A percentile compares a stretch with the other conserved stretches of the same genome.
Conservation (phyloP, 2,113 vertebrate species). For the Pelecanoides urinatrix region DNA sequence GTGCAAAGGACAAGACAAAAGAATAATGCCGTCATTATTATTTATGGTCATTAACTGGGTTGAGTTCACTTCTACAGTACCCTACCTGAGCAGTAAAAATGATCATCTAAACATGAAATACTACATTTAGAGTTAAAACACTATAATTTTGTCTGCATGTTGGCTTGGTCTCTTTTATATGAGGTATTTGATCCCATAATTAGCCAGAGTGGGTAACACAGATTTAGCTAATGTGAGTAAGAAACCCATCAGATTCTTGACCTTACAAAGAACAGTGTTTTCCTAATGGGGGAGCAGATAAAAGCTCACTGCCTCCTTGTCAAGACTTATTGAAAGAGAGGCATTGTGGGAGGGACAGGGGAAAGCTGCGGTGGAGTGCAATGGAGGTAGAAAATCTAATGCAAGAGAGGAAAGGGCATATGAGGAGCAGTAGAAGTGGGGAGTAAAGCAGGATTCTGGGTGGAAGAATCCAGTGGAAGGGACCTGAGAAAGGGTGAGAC, state of each 20-base stretch:
- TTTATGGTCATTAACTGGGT: conserved; percentile 88
- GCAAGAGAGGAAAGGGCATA: neutral
- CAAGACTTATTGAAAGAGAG: neutral
- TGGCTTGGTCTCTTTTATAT: neutral
- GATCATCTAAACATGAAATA: conserved; percentile 51
- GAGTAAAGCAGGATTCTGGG: neutral
- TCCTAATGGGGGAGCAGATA: neutral
- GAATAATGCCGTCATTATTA: conserved; percentile 83
- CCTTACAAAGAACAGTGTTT: neutral
- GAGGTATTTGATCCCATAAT: conserved; percentile 1
- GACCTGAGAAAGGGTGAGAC: neutral
- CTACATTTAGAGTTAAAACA: conserved; percentile 10
- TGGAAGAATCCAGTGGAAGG: neutral
- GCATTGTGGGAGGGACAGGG: neutral
- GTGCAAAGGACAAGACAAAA: conserved; percentile 86
- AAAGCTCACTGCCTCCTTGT: neutral
- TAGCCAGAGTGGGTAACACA: neutral
- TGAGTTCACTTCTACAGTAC: conserved; percentile 74
- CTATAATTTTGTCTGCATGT: neutral
- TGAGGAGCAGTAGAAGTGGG: neutral
- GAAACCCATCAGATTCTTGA: neutral
- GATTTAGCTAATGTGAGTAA: neutral
- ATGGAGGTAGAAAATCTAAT: neutral
- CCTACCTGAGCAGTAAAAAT: conserved; percentile 76
- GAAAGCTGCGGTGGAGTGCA: neutral